A percentile compares a stretch with the other conserved stretches of the same genome.
Conservation (phyloP, 2,888 invertebrate genomes). For the Heliconius aoede region DNA sequence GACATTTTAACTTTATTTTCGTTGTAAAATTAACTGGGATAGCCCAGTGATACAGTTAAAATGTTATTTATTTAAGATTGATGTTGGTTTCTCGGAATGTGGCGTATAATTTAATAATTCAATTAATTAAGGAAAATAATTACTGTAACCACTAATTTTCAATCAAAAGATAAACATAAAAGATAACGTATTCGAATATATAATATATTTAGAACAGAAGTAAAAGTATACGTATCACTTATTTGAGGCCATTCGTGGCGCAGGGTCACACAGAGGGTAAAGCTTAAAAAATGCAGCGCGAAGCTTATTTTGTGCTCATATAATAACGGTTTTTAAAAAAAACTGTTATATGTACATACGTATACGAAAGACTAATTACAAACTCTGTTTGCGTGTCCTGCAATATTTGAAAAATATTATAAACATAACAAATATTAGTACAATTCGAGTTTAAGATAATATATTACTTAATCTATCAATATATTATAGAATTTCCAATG, state of each 20-base stretch:
- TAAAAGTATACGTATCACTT: too few relatives aligned
- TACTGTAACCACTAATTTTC: too few relatives aligned
- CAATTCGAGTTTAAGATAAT: neutral
- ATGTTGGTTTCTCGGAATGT: neutral
- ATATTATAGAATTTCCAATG: conserved; percentile 11
- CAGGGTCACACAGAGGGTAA: too few relatives aligned
- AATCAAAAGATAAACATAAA: neutral
- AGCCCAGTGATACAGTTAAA: neutral
- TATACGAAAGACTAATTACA: neutral
- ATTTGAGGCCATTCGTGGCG: too few relatives aligned
- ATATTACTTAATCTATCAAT: neutral
- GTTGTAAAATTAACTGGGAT: neutral
- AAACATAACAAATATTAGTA: neutral
- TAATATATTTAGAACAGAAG: too few relatives aligned
- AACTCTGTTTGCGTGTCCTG: neutral
- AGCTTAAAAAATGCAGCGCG: too few relatives aligned
- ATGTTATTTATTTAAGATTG: neutral
- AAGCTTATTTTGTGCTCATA: too few relatives aligned
- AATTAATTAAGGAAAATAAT: neutral
- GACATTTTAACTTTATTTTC: too few relatives aligned
- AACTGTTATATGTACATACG: too few relatives aligned
- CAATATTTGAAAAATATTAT: too few relatives aligned
- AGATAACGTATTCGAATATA: neutral
- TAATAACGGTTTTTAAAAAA: too few relatives aligned
- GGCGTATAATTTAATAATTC: neutral